A percentile compares a stretch with the other conserved stretches of the same genome.
Evolutionary conservation across 2,113 vertebrate species (phyloP).

Genomic region (Scytalopus superciliaris): DNA sequence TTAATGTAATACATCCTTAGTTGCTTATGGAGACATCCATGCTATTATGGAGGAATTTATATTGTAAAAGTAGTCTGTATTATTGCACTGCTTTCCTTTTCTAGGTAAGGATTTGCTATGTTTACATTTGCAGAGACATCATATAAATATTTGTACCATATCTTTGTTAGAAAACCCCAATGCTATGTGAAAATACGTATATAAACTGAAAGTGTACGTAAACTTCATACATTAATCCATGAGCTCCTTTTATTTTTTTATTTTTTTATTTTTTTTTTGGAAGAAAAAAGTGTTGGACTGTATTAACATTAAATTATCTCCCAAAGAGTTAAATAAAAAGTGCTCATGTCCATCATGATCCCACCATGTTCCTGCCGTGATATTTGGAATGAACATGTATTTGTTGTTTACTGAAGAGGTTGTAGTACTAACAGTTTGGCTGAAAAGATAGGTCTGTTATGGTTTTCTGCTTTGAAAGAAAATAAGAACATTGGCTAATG

Average conservation of each 20-base stretch:
- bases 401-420: background rate
- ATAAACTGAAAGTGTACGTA: background rate
- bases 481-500: background rate
- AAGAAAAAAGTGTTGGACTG: background rate
- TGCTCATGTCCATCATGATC: background rate
- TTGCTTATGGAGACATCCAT: background rate
- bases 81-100: background rate
- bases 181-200: background rate
- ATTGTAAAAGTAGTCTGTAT: background rate
- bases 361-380: background rate
- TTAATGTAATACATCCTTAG: background rate
- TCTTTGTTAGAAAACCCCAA: background rate
- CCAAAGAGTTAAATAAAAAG: background rate
- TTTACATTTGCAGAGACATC: background rate
- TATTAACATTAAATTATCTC: background rate
- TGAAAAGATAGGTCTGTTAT: background rate
- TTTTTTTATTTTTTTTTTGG: background rate
- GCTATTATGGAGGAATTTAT: background rate
- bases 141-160: background rate
- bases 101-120: background rate
- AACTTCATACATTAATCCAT: background rate
- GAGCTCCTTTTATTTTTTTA: background rate
- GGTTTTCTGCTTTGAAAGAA: background rate
- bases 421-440: background rate
- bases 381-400: background rate